Evolutionary conservation across 2,113 vertebrate genomes (phyloP), one percentile per base, ranked within the genome.

Genomic region (Chrysemys picta): DNA sequence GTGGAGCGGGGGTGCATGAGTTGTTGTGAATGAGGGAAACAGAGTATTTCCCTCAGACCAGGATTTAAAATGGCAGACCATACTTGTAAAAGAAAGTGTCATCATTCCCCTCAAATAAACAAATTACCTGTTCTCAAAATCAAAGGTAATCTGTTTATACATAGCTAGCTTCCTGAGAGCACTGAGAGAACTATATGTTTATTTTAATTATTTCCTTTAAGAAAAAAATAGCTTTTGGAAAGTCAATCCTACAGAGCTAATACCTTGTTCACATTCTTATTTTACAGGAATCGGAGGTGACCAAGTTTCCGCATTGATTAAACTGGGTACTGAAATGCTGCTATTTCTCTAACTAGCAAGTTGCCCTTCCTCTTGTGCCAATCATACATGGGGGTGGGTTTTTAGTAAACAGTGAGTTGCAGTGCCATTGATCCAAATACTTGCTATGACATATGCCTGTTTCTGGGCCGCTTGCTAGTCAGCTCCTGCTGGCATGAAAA

Each of bases 1-100:
- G 42, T 1, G 1, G 38, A 6, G 72, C 2, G 4, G 5, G 4
- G 50, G 3, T 52, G 9, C 29, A 45, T 2, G 78, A 80, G 0
- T 2, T 91, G 47, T 38, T 85, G 35, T 3, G 1, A 59, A 80
- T 80, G 65, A 69, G 1, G 49, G 6, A 86, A 90, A 59, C 3
- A 19, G 0, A 24, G 6, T 38, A 3, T 85, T 24, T 54, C 24
- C 1, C 5, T 25, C 1, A 8, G 2, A 72, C 2, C 38, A 83
- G 53, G 24, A 57, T 93, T 89, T 75, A 78, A 42, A 91, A 86
- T 75, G 2, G 6, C 4, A 82, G 75, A 10, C 6, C 65, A 62
- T 79, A 72, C 10, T 4, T 22, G 45, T 10, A 6, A 10, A 72
- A 89, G n/a, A 72, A 10, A 0, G 3, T 86, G 2, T 27, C 10